phyloP scores from a whole-genome alignment of 2,113 vertebrate genomes.

The Melanostigma gelatinosum region DNA sequence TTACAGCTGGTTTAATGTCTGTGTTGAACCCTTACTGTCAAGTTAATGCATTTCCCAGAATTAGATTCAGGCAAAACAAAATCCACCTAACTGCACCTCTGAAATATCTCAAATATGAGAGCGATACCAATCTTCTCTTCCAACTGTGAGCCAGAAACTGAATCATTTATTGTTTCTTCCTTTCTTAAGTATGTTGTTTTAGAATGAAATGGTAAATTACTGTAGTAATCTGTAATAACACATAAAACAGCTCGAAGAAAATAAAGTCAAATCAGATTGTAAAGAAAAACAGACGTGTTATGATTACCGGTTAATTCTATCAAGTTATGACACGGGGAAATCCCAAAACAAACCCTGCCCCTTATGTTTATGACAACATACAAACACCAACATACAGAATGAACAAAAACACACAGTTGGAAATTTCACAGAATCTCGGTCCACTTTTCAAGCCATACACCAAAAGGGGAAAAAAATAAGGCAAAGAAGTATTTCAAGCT shows the following conservation, averaged over 20 bases:
- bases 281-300: not conserved
- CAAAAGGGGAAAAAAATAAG: conserved; percentile 12
- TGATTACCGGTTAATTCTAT: not conserved
- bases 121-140: not conserved
- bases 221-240: not conserved
- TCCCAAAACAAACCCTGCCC: not conserved
- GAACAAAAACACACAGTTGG: conserved; percentile 18
- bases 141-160: not conserved
- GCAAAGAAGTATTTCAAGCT: conserved; percentile 40
- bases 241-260: not conserved
- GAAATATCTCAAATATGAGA: too few relatives aligned
- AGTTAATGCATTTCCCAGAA: not conserved
- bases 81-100: too few relatives aligned
- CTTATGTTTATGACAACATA: conserved; percentile 38
- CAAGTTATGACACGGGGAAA: conserved; percentile 12
- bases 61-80: not conserved
- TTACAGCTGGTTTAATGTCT: not conserved
- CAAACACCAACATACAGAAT: conserved; percentile 25
- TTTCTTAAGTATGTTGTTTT: not conserved
- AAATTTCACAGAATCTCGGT: conserved; percentile 43
- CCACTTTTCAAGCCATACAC: conserved; percentile 37
- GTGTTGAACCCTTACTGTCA: not conserved
- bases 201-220: not conserved
- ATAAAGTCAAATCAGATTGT: not conserved
- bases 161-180: not conserved